phyloP scores from a whole-genome alignment of 2,888 invertebrate species.

The Orthosia incerta region DNA sequence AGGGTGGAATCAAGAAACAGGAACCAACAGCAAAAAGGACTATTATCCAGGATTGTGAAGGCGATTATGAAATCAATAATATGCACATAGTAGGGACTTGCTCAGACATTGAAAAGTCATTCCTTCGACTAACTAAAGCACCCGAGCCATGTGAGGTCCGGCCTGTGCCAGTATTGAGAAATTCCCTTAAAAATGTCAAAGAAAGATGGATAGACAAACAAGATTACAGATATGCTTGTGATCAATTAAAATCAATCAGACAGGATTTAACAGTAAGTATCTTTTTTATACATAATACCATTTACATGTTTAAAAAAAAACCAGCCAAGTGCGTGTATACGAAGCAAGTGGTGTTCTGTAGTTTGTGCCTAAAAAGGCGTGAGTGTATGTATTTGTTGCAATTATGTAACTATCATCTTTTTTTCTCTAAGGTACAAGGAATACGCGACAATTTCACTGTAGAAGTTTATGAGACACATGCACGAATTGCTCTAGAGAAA shows the following conservation, averaged over 20 bases:
- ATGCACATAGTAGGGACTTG: constrained; percentile 98
- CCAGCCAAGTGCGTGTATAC: too few relatives aligned
- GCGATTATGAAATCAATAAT: constrained; percentile 95
- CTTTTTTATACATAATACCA: background rate
- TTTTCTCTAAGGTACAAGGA: constrained; percentile 95
- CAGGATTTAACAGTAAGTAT: constrained; percentile 98
- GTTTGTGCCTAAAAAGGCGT: too few relatives aligned
- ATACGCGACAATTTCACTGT: constrained; percentile 98
- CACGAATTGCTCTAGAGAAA: constrained; percentile 98
- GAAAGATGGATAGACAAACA: constrained; percentile 96
- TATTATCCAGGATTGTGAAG: constrained; percentile 91
- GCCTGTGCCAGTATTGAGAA: constrained; percentile 96
- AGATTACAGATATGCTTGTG: constrained; percentile 99
- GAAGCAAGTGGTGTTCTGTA: too few relatives aligned
- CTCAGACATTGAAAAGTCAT: constrained; percentile 98
- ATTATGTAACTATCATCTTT: background rate
- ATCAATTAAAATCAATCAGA: constrained; percentile 99
- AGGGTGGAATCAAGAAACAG: constrained; percentile 77
- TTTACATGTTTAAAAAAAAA: background rate
- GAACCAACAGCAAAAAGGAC: constrained; percentile 80
- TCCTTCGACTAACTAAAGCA: constrained; percentile 98
- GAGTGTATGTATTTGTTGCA: too few relatives aligned
- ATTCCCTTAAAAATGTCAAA: constrained; percentile 97
- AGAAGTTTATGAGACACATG: constrained; percentile 99
- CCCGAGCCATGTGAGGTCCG: constrained; percentile 98